phyloP scores from a whole-genome alignment of 2,888 invertebrate species.

The Zelleria hepariella region DNA sequence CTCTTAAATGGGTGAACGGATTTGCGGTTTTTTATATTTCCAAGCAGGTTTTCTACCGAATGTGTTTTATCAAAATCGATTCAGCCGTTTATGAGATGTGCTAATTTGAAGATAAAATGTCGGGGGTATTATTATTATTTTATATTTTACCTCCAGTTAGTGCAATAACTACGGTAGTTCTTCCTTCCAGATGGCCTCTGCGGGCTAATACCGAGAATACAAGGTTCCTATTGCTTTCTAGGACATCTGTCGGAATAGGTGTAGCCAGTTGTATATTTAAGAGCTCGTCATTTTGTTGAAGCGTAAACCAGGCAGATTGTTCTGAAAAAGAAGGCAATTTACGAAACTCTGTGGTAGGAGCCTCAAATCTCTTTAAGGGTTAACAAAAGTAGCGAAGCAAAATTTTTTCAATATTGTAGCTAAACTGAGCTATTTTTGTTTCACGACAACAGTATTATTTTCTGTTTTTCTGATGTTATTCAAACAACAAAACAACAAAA shows the following conservation, averaged over 20 bases:
- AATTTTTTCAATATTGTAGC: no score
- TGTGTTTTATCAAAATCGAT: no score
- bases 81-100: no score
- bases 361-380: neutral
- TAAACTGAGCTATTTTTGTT: no score
- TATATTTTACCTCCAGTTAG: neutral
- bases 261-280: neutral
- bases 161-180: conserved; percentile 1
- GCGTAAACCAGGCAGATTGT: neutral
- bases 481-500: no score
- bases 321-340: neutral
- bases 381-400: no score
- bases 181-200: neutral
- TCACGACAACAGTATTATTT: no score
- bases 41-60: no score
- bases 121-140: neutral
- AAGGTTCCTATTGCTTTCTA: neutral
- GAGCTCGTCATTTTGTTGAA: neutral
- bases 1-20: no score
- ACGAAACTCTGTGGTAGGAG: neutral
- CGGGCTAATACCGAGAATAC: neutral
- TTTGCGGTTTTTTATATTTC: no score
- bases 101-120: no score
- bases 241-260: neutral
- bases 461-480: no score